Conservation (phyloP, 2,113 vertebrate species). For the Odocoileus virginianus region DNA sequence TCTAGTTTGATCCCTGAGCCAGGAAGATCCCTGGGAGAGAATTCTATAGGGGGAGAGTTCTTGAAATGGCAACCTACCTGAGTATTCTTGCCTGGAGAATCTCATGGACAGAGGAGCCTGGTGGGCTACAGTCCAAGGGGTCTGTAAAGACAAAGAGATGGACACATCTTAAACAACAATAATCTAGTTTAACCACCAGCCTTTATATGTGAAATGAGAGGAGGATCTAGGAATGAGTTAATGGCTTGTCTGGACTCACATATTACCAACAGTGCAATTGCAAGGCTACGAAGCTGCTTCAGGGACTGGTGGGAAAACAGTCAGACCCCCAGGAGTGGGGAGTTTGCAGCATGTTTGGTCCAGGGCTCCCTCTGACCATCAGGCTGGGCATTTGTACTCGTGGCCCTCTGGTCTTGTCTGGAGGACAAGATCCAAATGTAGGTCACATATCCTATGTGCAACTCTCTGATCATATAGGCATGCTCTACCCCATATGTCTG, state of each 20-base stretch:
- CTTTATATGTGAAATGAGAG: neutral
- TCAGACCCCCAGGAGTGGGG: neutral
- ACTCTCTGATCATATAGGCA: neutral
- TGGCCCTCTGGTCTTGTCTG: neutral
- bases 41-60: neutral
- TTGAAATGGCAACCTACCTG: neutral
- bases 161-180: neutral
- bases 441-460: neutral
- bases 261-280: neutral
- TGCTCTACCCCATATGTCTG: rapidly evolving
- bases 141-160: neutral
- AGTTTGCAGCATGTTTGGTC: neutral
- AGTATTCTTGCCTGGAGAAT: neutral
- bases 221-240: neutral
- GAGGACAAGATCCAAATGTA: neutral
- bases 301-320: neutral
- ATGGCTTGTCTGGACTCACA: neutral
- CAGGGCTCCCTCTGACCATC: neutral
- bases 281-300: neutral
- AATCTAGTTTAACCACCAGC: neutral
- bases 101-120: neutral
- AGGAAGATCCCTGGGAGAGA: neutral
- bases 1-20: neutral
- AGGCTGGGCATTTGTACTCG: neutral
- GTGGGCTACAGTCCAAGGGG: neutral